These are phyloP conservation scores for Lophius piscatorius DNA, from an alignment of 2,113 vertebrate genomes.

Conservation along the genomic window DNA sequence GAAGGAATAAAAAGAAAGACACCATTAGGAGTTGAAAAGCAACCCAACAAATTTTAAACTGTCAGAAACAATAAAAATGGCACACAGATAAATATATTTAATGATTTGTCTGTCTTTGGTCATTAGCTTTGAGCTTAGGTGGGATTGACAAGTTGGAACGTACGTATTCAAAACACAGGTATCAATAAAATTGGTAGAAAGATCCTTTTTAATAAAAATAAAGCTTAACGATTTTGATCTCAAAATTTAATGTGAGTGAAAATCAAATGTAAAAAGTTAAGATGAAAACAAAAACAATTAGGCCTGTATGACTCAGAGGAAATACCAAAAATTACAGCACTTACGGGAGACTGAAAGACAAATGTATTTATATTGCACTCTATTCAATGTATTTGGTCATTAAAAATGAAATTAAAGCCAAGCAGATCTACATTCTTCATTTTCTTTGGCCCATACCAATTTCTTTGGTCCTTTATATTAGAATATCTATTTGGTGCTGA, in stretches of 20 bases:
- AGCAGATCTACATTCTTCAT: slow-evolving; percentile 18
- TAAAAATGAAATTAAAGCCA: slow-evolving; percentile 18
- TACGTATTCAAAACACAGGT: too few species aligned
- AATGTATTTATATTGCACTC: slow-evolving; percentile 61
- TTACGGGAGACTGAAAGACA: slow-evolving; percentile 12
- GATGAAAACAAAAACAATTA: slow-evolving; percentile 7
- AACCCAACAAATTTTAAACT: slow-evolving; percentile 34
- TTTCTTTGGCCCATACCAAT: slow-evolving; percentile 20
- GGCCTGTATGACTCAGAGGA: background rate
- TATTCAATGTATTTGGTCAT: slow-evolving; percentile 62
- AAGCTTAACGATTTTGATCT: background rate
- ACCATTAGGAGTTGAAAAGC: slow-evolving; percentile 7
- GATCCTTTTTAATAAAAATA: slow-evolving; percentile 30
- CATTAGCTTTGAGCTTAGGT: slow-evolving; percentile 18
- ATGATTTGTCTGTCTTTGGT: slow-evolving; percentile 42
- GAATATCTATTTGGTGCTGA: background rate
- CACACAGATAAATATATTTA: slow-evolving; percentile 21
- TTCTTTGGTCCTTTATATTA: slow-evolving; percentile 43
- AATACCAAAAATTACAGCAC: slow-evolving; percentile 3
- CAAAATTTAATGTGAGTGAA: slow-evolving; percentile 23
- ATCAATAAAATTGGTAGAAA: background rate
- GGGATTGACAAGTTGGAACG: slow-evolving; percentile 14
- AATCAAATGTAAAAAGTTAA: slow-evolving; percentile 20
- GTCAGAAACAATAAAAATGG: slow-evolving; percentile 13
- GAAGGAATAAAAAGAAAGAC: slow-evolving; percentile 16